Conservation (phyloP, 23 tunicate genomes). For the Aplidium turbinatum region DNA sequence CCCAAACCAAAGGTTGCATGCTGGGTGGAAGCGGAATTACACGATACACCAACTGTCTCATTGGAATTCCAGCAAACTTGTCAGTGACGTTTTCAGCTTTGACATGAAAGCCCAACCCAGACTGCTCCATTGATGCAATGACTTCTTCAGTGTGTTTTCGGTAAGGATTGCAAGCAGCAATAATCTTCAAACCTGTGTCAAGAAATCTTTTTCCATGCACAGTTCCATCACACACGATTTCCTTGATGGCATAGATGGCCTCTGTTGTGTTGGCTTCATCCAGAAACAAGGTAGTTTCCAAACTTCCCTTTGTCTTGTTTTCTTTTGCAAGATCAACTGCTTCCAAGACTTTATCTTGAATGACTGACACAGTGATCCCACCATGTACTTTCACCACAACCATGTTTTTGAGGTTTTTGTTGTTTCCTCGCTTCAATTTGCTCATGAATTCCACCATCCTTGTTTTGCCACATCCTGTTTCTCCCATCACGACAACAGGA, state of each 20-base stretch:
- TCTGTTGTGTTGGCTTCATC: constrained; percentile 73
- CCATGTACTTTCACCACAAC: constrained; percentile 54
- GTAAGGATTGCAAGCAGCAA: constrained; percentile 68
- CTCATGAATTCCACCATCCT: constrained; percentile 67
- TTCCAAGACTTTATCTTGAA: constrained; percentile 24
- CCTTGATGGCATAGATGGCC: constrained; percentile 71
- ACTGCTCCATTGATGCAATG: constrained; percentile 37
- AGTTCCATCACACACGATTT: constrained; percentile 57
- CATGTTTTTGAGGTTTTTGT: constrained; percentile 22
- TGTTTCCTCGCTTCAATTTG: constrained; percentile 23
- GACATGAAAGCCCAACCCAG: constrained; percentile 53
- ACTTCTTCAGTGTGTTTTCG: constrained; percentile 25
- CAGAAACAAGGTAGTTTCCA: constrained; percentile 38
- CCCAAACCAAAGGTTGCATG: constrained; percentile 69
- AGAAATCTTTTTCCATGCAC: constrained; percentile 43
- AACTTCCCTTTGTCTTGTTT: constrained; percentile 4
- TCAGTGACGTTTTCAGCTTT: constrained; percentile 19
- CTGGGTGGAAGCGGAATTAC: constrained; percentile 65
- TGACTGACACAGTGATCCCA: constrained; percentile 41
- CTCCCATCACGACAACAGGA: constrained; percentile 63
- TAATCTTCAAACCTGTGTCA: constrained; percentile 44
- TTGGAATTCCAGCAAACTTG: constrained; percentile 43
- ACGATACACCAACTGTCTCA: constrained; percentile 49
- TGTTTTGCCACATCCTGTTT: constrained; percentile 64
- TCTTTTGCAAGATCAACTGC: constrained; percentile 30